Conservation (phyloP, 2,888 invertebrate genomes). For the Eucriotettix oculatus region DNA sequence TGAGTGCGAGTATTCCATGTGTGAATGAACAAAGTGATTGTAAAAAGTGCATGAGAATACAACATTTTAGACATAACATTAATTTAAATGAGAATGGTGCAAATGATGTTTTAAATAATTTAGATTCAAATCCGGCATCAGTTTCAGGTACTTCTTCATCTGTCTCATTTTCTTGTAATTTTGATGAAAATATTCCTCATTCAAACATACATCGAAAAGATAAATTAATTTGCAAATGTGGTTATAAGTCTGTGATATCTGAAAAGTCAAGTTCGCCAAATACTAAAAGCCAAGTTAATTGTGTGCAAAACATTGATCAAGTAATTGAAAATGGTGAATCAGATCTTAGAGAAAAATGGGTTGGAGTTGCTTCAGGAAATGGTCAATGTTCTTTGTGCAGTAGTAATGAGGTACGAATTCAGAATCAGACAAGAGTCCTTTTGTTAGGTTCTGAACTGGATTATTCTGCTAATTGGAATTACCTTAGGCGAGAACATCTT, state of each 20-base stretch:
- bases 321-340: neutral
- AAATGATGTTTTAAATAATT: neutral
- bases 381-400: constrained; percentile 14
- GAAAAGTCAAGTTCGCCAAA: neutral
- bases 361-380: constrained; percentile 24
- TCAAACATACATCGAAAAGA: no score
- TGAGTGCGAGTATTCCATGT: no score
- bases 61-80: no score
- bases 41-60: no score
- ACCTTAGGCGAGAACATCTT: neutral
- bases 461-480: constrained; percentile 26
- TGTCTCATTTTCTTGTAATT: neutral
- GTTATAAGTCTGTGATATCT: neutral
- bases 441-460: constrained; percentile 12
- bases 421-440: constrained; percentile 16
- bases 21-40: no score
- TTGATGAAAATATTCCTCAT: neutral
- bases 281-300: no score
- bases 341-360: constrained; percentile 20
- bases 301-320: neutral
- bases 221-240: neutral
- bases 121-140: neutral
- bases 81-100: neutral
- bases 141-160: neutral
- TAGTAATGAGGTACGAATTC: constrained; percentile 22